phyloP scores from a whole-genome alignment of 1,140 invertebrate species.

The Campodea augens region DNA sequence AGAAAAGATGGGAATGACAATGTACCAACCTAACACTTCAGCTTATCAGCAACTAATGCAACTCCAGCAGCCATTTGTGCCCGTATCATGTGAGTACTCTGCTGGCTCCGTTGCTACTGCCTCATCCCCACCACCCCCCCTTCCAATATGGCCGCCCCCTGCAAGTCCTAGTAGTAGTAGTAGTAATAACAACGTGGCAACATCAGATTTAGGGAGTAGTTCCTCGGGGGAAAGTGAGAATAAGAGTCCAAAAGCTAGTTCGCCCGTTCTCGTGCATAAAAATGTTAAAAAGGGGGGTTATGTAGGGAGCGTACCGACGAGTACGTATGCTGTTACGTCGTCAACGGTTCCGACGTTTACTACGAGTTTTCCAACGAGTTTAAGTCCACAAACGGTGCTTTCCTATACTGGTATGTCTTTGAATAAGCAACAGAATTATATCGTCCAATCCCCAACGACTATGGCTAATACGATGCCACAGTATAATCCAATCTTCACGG shows the following conservation, averaged over 20 bases:
- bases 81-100: conserved; percentile 28
- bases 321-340: too few relatives aligned
- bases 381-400: too few relatives aligned
- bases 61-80: conserved; percentile 61
- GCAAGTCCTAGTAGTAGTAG: neutral
- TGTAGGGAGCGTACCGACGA: too few relatives aligned
- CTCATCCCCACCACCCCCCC: conserved; percentile 62
- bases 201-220: too few relatives aligned
- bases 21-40: conserved; percentile 71
- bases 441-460: conserved; percentile 17
- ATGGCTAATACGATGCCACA: conserved; percentile 14
- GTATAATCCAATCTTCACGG: conserved; percentile 12
- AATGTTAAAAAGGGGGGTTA: too few relatives aligned
- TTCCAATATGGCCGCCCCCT: conserved; percentile 12
- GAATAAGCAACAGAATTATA: too few relatives aligned
- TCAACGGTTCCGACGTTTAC: too few relatives aligned
- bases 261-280: too few relatives aligned
- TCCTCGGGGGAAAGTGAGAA: too few relatives aligned
- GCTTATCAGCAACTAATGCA: conserved; percentile 92
- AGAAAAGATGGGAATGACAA: conserved; percentile 84
- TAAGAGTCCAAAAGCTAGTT: too few relatives aligned
- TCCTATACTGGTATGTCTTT: conserved; percentile 59
- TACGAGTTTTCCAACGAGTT: too few relatives aligned
- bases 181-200: neutral
- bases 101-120: conserved; percentile 60